phyloP scores from a whole-genome alignment of 2,113 vertebrate genomes.

The Sapayoa aenigma region DNA sequence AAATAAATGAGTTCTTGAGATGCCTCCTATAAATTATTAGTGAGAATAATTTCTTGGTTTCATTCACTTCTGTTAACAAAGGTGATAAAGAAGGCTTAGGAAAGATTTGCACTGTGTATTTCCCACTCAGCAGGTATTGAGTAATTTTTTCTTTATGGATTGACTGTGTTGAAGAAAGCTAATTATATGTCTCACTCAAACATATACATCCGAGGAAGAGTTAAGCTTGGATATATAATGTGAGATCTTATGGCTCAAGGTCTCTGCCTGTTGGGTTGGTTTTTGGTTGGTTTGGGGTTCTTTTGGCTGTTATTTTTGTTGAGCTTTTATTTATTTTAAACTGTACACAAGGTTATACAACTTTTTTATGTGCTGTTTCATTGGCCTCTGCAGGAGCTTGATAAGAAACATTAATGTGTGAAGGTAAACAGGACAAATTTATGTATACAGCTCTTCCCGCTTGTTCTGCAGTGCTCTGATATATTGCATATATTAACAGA shows the following conservation, averaged over 20 bases:
- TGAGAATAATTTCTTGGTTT: neutral
- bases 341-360: neutral
- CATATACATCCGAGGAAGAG: neutral
- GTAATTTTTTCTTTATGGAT: neutral
- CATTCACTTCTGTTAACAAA: neutral
- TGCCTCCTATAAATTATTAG: neutral
- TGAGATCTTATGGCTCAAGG: neutral
- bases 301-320: neutral
- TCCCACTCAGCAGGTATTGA: neutral
- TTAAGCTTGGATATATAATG: neutral
- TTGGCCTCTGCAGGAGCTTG: neutral
- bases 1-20: neutral
- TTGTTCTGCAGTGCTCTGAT: neutral
- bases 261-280: neutral
- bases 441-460: neutral
- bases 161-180: neutral
- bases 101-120: neutral
- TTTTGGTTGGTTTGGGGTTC: neutral
- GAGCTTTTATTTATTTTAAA: neutral
- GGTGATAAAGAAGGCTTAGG: neutral
- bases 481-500: neutral
- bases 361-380: neutral
- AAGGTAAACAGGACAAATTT: neutral
- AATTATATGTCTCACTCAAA: neutral
- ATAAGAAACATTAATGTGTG: neutral